These are phyloP conservation scores for Agrotis clavis DNA, from an alignment of 2,888 invertebrate species.

Conservation along the genomic window DNA sequence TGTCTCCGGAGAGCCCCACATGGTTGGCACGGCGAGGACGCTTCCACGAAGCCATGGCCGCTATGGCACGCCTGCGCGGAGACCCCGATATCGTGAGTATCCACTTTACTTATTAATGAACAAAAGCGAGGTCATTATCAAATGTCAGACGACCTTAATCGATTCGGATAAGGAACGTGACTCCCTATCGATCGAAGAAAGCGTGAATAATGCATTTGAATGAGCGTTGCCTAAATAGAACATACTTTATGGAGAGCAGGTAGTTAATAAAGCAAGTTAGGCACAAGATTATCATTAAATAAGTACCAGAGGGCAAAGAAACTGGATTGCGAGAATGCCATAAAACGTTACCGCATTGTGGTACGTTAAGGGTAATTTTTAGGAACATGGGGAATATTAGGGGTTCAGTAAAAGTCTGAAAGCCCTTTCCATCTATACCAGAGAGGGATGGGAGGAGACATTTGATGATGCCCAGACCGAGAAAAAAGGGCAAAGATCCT, in stretches of 20 bases:
- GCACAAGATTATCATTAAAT: background rate
- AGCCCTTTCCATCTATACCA: too few species aligned
- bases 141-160: conserved; percentile 29
- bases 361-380: too few species aligned
- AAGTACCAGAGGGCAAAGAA: background rate
- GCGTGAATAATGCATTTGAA: conserved; percentile 7
- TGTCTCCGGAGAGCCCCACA: conserved; percentile 94
- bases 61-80: conserved; percentile 92
- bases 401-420: too few species aligned
- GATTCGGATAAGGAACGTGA: conserved; percentile 13
- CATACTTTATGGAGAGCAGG: background rate
- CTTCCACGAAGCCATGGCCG: conserved; percentile 89
- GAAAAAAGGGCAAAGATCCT: background rate
- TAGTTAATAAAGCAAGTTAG: background rate
- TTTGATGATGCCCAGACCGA: too few species aligned
- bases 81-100: conserved; percentile 90
- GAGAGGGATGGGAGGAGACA: too few species aligned
- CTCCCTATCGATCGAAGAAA: conserved; percentile 16
- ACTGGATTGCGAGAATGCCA: too few species aligned
- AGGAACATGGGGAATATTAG: too few species aligned
- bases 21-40: conserved; percentile 93
- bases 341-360: too few species aligned
- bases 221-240: background rate
- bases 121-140: conserved; percentile 24
- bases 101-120: conserved; percentile 26